Percentiles rank a stretch among this genome's conserved stretches.
Conservation (phyloP, 2,888 invertebrate species). For the Stenodema calcarata region DNA sequence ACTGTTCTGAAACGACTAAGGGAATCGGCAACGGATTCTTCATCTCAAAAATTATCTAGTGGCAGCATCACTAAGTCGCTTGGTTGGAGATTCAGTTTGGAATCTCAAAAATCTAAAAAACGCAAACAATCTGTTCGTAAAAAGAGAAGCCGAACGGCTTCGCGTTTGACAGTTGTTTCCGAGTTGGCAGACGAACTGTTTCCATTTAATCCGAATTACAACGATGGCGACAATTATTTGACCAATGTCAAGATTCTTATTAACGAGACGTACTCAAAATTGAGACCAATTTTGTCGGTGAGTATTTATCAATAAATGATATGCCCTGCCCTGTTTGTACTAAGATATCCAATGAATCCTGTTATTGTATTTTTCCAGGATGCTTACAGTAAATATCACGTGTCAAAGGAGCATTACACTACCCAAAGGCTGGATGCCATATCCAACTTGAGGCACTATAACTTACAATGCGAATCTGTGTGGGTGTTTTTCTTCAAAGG, state of each 20-base stretch:
- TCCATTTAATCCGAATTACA: neutral
- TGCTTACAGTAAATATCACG: neutral
- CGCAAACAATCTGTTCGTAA: neutral
- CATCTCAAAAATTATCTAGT: neutral
- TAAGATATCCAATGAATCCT: neutral
- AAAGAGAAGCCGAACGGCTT: neutral
- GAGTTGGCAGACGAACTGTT: neutral
- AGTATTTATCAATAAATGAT: neutral
- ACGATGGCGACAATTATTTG: neutral
- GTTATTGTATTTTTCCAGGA: neutral
- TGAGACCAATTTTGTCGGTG: neutral
- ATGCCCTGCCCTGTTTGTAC: neutral
- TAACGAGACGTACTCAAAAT: neutral
- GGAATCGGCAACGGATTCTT: neutral
- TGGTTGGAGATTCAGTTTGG: neutral
- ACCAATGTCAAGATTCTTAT: constrained; percentile 23
- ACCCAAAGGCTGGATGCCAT: neutral
- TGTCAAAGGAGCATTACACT: neutral
- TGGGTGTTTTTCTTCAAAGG: constrained; percentile 17
- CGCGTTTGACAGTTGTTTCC: neutral
- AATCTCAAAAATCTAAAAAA: neutral
- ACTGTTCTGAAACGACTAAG: neutral
- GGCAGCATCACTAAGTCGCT: neutral
- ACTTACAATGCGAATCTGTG: constrained; percentile 28
- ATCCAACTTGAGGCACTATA: constrained; percentile 17